These are phyloP conservation scores for Busseola fusca DNA, from an alignment of 2,888 invertebrate genomes.

Conservation along the genomic window DNA sequence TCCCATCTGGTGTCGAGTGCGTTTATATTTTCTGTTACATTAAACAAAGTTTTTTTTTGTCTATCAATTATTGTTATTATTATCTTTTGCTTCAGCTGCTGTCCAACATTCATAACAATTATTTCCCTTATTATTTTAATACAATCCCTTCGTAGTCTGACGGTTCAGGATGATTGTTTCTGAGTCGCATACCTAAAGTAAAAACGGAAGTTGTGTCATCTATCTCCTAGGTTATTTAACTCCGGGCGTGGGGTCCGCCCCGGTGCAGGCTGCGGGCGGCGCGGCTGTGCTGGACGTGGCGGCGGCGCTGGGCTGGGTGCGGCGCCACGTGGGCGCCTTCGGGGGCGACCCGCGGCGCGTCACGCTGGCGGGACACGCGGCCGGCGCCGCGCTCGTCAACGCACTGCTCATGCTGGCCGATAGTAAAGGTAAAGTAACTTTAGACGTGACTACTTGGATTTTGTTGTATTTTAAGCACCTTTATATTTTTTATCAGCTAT, in stretches of 20 bases:
- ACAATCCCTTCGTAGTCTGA: not conserved
- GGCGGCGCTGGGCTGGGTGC: constrained; percentile 95
- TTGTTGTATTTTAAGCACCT: not conserved
- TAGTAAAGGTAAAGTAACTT: constrained; percentile 89
- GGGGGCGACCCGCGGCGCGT: constrained; percentile 96
- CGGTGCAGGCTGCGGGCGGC: constrained; percentile 76
- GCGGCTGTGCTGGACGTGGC: constrained; percentile 92
- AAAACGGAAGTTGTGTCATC: too few relatives aligned
- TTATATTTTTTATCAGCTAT: not conserved
- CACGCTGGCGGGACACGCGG: constrained; percentile 95
- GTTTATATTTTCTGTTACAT: not conserved
- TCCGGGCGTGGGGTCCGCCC: constrained; percentile 71
- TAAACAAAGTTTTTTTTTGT: not conserved
- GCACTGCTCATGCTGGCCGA: constrained; percentile 94
- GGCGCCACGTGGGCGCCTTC: constrained; percentile 94
- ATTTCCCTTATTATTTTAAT: not conserved
- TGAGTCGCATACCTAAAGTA: not conserved
- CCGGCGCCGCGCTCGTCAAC: constrained; percentile 95
- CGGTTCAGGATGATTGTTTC: not conserved
- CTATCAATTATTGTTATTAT: not conserved
- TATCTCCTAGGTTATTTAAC: constrained; percentile 78
- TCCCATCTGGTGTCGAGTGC: too few relatives aligned
- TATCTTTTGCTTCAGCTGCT: not conserved
- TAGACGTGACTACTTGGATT: not conserved
- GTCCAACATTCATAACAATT: not conserved